A percentile compares a stretch with the other conserved stretches of the same genome.
phyloP scores from a whole-genome alignment of 1,140 invertebrate species.

The Cotesia vestalis region DNA sequence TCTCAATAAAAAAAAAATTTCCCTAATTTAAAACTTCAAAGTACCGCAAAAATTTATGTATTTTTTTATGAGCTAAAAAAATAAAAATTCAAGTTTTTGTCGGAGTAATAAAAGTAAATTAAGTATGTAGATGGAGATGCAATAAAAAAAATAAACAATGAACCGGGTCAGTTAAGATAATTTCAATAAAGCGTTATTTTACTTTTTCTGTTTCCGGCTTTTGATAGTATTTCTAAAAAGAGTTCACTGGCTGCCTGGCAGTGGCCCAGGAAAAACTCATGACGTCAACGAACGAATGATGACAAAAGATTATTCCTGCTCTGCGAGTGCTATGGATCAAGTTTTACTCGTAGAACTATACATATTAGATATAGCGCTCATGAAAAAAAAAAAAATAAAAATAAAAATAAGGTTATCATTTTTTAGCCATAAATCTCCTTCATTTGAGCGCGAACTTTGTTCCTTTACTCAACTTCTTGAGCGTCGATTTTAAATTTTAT shows the following conservation, averaged over 20 bases:
- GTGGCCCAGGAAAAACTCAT: conserved; percentile 16
- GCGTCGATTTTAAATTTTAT: background rate
- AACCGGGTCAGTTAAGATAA: conserved; percentile 22
- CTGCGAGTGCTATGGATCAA: background rate
- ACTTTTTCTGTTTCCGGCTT: background rate
- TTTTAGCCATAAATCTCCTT: background rate
- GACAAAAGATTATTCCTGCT: conserved; percentile 4
- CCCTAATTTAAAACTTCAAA: background rate
- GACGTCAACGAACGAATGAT: conserved; percentile 23
- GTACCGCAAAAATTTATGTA: background rate
- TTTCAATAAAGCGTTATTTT: conserved; percentile 16
- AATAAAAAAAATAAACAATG: conserved; percentile 4
- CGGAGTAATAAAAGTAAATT: background rate
- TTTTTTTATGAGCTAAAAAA: too few species aligned
- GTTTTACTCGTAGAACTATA: background rate
- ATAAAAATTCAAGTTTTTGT: background rate
- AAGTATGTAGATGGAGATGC: background rate
- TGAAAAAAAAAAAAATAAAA: conserved; percentile 1
- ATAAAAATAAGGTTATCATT: background rate
- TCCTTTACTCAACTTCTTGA: background rate
- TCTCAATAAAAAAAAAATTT: too few species aligned
- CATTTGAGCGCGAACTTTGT: conserved; percentile 1
- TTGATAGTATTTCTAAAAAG: conserved; percentile 14
- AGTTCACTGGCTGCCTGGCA: conserved; percentile 18
- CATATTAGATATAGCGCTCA: background rate